These are phyloP conservation scores for Tupaia chinensis DNA, from an alignment of 2,113 vertebrate genomes.

Conservation along the genomic window DNA sequence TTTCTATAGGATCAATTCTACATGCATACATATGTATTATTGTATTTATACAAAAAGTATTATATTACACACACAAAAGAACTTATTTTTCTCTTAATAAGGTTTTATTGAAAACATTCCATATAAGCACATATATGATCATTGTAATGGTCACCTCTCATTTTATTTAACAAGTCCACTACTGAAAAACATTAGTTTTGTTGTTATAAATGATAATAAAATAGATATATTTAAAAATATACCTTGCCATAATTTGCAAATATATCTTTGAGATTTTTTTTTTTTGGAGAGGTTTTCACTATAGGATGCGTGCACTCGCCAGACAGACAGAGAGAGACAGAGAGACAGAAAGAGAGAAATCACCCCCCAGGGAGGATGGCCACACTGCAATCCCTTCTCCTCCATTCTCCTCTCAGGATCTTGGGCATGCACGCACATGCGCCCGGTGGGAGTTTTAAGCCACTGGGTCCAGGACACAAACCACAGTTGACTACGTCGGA, in stretches of 20 bases:
- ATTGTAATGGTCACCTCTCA: background rate
- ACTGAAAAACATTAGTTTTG: background rate
- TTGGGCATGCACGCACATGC: too few relatives aligned
- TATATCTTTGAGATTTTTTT: too few relatives aligned
- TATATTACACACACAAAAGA: background rate
- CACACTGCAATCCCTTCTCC: too few relatives aligned
- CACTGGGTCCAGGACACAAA: too few relatives aligned
- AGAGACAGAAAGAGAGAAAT: too few relatives aligned
- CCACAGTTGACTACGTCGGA: too few relatives aligned
- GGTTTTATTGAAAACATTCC: background rate
- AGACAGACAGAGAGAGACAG: too few relatives aligned
- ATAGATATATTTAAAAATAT: background rate
- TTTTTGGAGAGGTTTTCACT: too few relatives aligned
- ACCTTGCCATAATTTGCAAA: background rate
- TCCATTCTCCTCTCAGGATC: too few relatives aligned
- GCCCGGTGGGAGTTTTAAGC: too few relatives aligned
- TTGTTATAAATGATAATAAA: background rate
- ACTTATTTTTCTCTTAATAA: slow-evolving; percentile 9
- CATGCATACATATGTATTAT: background rate
- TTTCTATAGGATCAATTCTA: background rate
- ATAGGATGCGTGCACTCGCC: too few relatives aligned
- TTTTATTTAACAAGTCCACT: background rate
- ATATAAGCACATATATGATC: background rate
- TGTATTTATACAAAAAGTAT: background rate
- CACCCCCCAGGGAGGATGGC: too few relatives aligned